Base-by-base conservation (phyloP, 2,888 invertebrate genomes). In the Parasteatoda lunata region DNA sequence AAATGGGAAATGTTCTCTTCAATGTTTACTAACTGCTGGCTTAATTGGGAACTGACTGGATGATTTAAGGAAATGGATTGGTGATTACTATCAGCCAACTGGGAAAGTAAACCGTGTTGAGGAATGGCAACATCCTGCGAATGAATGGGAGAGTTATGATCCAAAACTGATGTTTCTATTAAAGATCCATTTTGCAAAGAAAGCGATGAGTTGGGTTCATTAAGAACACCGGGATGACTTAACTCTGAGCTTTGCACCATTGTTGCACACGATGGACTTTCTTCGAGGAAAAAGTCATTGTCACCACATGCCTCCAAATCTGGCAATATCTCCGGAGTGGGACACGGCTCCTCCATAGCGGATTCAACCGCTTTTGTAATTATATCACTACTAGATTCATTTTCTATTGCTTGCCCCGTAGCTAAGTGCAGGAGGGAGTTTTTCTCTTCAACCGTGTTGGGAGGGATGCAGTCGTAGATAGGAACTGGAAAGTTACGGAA, bases 401-500 rank as follows among this genome's bases (percentile, higher is more conserved):
- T 70, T 30, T 79, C 78, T 1, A 83, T 69, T 66, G 78, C 75
- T n/a, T 88, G 88, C 3, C 88, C 88, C 4, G 88, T 83, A 0
- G 88, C 88, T n/a, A 88, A 47, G 3, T 78, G 83, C 11, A 83
- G 47, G 0, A 88, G 75, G 5, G 75, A n/a, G 8, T 79, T 79
- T 30, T 65, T 83, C 11, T 88, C 88, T 3, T 47, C 68, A 4
- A 59, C 45, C 9, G 83, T 79, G 52, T 30, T 83, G 0, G 83
- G 78, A 15, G 75, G 79, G 47, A 83, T 70, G 54, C 78, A 88
- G 15, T 88, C 88, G 54, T 88, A 88, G n/a, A 73, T 64, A 13
- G 88, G 88, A 45, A 88, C 64, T 8, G 88, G 59, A 51, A 88
- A 88, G 49, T 88, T 88, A 3, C 88, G 75, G 47, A 75, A 83